Conservation (phyloP, 2,888 invertebrate genomes). For the Eurytoma adleriae region DNA sequence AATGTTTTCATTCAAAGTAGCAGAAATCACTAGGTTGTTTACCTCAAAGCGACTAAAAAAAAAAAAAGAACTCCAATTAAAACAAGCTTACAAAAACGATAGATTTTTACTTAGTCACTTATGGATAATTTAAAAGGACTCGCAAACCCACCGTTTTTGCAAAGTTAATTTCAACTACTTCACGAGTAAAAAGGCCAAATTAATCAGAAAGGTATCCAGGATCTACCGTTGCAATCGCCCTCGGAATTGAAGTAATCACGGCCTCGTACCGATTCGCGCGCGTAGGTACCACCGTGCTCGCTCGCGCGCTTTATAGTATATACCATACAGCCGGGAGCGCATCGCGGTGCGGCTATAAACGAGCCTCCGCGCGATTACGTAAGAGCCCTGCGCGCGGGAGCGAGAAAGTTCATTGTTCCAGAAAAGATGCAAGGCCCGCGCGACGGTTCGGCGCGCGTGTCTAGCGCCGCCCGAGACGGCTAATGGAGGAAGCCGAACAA, state of each 20-base stretch:
- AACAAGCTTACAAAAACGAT: no score
- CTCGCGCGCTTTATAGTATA: not conserved
- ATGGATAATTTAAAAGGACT: no score
- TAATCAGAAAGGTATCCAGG: not conserved
- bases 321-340: not conserved
- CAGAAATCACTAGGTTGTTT: no score
- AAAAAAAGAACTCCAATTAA: no score
- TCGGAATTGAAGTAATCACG: slow-evolving; percentile 35
- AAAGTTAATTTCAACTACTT: no score
- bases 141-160: no score
- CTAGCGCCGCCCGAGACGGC: not conserved
- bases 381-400: slow-evolving; percentile 28
- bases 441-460: not conserved
- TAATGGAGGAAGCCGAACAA: slow-evolving; percentile 18
- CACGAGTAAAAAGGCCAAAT: no score
- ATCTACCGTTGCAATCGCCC: not conserved
- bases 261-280: slow-evolving; percentile 9
- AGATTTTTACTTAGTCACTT: no score
- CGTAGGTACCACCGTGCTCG: not conserved
- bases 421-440: slow-evolving; percentile 47
- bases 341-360: not conserved
- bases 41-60: no score
- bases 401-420: slow-evolving; percentile 59
- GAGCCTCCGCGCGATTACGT: slow-evolving; percentile 29
- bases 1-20: no score